Evolutionary conservation across 2,888 invertebrate species (phyloP).

Genomic region (Abscondita cerata): DNA sequence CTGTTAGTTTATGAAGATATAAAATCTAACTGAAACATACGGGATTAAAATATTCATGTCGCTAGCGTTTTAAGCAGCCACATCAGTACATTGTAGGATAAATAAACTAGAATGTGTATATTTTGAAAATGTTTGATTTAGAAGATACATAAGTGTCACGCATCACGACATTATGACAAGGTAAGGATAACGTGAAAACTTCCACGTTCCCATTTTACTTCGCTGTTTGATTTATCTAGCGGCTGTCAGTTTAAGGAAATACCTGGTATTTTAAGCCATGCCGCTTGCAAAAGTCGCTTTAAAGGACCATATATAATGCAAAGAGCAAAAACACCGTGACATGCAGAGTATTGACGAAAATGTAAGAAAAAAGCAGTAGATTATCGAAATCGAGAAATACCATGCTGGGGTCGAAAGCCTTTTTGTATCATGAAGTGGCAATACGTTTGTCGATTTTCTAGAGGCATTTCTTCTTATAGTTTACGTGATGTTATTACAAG

Average conservation of each 20-base stretch:
- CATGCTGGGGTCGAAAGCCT: slow-evolving; percentile 15
- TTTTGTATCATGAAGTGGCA: slow-evolving; percentile 38
- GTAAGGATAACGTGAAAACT: slow-evolving; percentile 46
- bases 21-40: no score
- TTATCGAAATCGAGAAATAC: slow-evolving; percentile 36
- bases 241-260: slow-evolving; percentile 46
- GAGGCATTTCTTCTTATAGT: slow-evolving; percentile 44
- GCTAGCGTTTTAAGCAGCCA: not conserved
- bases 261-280: slow-evolving; percentile 47
- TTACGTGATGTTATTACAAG: slow-evolving; percentile 48
- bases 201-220: slow-evolving; percentile 51
- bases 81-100: slow-evolving; percentile 22
- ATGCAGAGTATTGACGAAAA: slow-evolving; percentile 41
- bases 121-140: slow-evolving; percentile 45
- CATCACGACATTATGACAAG: slow-evolving; percentile 46
- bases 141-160: slow-evolving; percentile 49
- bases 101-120: slow-evolving; percentile 31
- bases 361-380: slow-evolving; percentile 33
- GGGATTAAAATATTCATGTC: not conserved
- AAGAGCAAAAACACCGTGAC: slow-evolving; percentile 36
- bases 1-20: no score
- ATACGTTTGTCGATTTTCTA: slow-evolving; percentile 43
- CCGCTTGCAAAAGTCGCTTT: slow-evolving; percentile 38
- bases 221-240: slow-evolving; percentile 54
- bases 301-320: slow-evolving; percentile 42